Conservation (phyloP, 2,113 vertebrate species). For the Ailurus styani region DNA sequence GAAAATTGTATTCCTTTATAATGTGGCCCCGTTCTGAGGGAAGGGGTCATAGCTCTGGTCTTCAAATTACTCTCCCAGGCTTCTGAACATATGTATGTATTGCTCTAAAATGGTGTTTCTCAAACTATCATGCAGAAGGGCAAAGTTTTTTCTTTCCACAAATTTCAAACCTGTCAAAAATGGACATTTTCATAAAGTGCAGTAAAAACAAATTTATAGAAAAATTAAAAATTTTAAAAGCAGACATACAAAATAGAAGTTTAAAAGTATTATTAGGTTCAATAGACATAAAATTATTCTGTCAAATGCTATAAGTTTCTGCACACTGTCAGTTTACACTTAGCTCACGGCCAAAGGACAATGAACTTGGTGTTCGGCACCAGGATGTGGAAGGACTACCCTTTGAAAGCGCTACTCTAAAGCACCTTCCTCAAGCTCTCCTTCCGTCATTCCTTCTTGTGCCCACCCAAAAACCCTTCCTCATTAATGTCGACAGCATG, state of each 20-base stretch:
- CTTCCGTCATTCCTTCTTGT: neutral
- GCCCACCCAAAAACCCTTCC: neutral
- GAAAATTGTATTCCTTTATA: neutral
- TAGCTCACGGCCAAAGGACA: neutral
- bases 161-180: neutral
- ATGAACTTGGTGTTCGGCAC: no score
- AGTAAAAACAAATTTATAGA: neutral
- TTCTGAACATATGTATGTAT: neutral
- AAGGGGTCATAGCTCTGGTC: neutral
- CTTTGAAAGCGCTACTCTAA: neutral
- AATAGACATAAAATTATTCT: neutral
- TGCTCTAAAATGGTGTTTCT: neutral
- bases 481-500: neutral
- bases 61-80: neutral
- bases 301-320: neutral
- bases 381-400: accelerated
- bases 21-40: neutral
- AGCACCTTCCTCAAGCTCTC: neutral
- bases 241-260: neutral
- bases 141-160: no score
- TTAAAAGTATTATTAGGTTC: neutral
- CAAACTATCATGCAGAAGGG: neutral
- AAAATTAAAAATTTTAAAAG: neutral
- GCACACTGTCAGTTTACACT: neutral
- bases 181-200: neutral